A percentile compares a stretch with the other conserved stretches of the same genome.
Conservation (phyloP, 2,888 invertebrate genomes). For the Oscheius sp. region DNA sequence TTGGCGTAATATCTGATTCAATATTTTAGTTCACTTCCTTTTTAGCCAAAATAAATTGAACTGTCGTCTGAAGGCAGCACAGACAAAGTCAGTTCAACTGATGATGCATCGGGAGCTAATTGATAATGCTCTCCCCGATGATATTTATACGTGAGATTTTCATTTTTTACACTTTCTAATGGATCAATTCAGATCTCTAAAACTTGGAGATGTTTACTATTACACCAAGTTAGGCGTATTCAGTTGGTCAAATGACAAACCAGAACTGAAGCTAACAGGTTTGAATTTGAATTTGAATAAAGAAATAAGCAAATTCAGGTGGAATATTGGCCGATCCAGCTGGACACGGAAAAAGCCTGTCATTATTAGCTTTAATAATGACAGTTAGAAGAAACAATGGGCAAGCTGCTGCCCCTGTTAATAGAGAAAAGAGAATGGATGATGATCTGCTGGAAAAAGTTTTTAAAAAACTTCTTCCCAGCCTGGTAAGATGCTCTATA, state of each 20-base stretch:
- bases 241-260: not conserved
- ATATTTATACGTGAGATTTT: not conserved
- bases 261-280: not conserved
- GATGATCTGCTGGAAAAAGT: too few relatives aligned
- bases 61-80: constrained; percentile 71
- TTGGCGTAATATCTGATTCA: too few relatives aligned
- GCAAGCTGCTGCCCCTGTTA: too few relatives aligned
- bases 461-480: too few relatives aligned
- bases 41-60: constrained; percentile 49
- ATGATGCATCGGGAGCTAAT: constrained; percentile 70
- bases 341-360: constrained; percentile 84
- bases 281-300: too few relatives aligned
- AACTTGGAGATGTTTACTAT: constrained; percentile 25
- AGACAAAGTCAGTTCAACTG: constrained; percentile 71
- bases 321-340: constrained; percentile 83
- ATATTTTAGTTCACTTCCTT: too few relatives aligned
- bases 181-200: too few relatives aligned
- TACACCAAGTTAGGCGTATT: constrained; percentile 32
- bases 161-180: too few relatives aligned
- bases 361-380: constrained; percentile 75
- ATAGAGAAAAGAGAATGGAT: too few relatives aligned
- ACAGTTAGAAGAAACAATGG: too few relatives aligned
- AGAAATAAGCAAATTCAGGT: too few relatives aligned
- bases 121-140: not conserved
- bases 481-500: too few relatives aligned